Evolutionary conservation across 1,140 invertebrate genomes (phyloP).

Genomic region (Druon quercuslanigerum): DNA sequence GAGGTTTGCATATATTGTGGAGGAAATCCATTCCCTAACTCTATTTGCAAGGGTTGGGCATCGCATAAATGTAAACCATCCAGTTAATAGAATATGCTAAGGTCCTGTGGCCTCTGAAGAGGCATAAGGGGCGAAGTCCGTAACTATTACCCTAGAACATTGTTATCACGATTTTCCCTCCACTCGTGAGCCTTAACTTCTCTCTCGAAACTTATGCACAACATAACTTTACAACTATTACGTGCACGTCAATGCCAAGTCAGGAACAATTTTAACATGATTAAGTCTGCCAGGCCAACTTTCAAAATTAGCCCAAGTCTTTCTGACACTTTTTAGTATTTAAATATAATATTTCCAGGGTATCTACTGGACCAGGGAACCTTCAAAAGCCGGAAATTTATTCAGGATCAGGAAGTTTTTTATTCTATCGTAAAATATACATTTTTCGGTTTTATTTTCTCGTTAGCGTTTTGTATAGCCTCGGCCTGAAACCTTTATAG

Average conservation of each 20-base stretch:
- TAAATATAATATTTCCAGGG: too few species aligned
- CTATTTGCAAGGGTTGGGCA: conserved; percentile 51
- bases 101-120: conserved; percentile 40
- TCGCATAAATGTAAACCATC: conserved; percentile 48
- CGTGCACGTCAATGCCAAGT: conserved; percentile 12
- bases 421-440: too few species aligned
- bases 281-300: neutral
- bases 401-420: too few species aligned
- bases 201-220: neutral
- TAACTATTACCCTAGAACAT: conserved; percentile 42
- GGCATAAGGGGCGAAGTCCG: conserved; percentile 40
- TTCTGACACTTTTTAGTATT: too few species aligned
- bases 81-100: conserved; percentile 60
- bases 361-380: too few species aligned
- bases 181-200: neutral
- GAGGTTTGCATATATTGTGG: neutral
- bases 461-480: too few species aligned
- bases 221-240: conserved; percentile 15
- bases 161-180: conserved; percentile 55
- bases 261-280: conserved; percentile 15
- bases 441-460: too few species aligned
- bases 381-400: too few species aligned
- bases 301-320: neutral
- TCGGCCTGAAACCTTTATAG: too few species aligned
- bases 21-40: conserved; percentile 53